These are phyloP conservation scores for Odocoileus hemionus DNA, from an alignment of 2,113 vertebrate species.

Conservation along the genomic window DNA sequence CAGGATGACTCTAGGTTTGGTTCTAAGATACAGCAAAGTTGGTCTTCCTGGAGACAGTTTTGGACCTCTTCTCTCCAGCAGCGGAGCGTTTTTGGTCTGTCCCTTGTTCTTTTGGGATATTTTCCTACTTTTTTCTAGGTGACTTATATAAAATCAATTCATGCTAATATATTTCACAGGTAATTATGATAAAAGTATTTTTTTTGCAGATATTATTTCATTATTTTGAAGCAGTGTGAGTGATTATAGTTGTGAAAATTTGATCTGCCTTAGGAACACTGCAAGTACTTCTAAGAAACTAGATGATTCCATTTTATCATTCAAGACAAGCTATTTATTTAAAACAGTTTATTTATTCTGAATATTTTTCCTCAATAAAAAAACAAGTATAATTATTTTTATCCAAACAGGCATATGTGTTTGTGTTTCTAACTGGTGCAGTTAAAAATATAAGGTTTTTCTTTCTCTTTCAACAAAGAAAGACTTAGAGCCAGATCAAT, in stretches of 20 bases:
- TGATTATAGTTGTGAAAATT: neutral
- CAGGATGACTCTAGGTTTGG: neutral
- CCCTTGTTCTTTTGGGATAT: neutral
- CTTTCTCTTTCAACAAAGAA: neutral
- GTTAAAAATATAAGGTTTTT: constrained; percentile 37
- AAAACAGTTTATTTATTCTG: constrained; percentile 53
- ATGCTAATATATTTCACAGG: constrained; percentile 20
- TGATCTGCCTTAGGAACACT: neutral
- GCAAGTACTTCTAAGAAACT: neutral
- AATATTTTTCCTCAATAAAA: constrained; percentile 49
- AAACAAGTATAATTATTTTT: constrained; percentile 56
- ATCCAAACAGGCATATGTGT: constrained; percentile 60
- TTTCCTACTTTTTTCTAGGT: neutral
- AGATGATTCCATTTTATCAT: constrained; percentile 33
- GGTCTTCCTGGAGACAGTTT: neutral
- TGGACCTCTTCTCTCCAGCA: neutral
- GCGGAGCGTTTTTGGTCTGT: neutral
- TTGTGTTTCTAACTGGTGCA: constrained; percentile 52
- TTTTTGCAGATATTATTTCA: neutral
- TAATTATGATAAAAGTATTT: neutral
- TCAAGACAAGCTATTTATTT: constrained; percentile 6
- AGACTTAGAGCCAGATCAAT: neutral
- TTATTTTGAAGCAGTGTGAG: constrained; percentile 23
- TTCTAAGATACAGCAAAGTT: neutral
- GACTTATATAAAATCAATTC: neutral